A percentile compares a stretch with the other conserved stretches of the same genome.
phyloP scores from a whole-genome alignment of 30 jellyfish, hydroid and myxozoan species.

The Aurelia sp. region DNA sequence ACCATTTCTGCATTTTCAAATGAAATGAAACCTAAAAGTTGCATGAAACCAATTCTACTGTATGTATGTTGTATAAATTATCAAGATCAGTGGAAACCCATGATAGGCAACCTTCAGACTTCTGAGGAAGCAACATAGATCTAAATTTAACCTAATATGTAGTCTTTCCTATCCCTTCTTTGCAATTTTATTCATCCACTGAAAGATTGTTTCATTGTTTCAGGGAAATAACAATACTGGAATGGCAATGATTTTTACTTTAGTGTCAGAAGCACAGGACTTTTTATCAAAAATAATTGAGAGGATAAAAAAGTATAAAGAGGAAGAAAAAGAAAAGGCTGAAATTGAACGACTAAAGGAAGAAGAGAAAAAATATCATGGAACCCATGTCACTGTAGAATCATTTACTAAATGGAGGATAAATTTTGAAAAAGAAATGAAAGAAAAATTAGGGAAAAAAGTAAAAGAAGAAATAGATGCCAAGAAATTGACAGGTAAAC shows the following conservation, averaged over 20 bases:
- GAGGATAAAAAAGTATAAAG: constrained; percentile 65
- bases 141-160: no score
- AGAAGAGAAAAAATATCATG: constrained; percentile 84
- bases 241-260: constrained; percentile 84
- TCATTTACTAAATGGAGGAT: constrained; percentile 89
- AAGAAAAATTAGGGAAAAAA: constrained; percentile 39
- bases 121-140: no score
- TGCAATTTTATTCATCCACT: background rate
- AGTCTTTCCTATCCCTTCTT: background rate
- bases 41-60: no score
- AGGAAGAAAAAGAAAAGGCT: constrained; percentile 42
- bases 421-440: constrained; percentile 69
- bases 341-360: constrained; percentile 65
- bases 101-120: no score
- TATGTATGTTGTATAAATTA: no score
- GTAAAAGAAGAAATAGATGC: constrained; percentile 29
- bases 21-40: no score
- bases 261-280: constrained; percentile 81
- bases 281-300: constrained; percentile 39
- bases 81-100: no score
- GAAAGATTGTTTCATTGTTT: background rate
- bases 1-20: no score
- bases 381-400: constrained; percentile 91
- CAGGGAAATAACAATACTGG: constrained; percentile 84
- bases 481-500: constrained; percentile 72